Percentiles rank a stretch among this genome's conserved stretches.
phyloP scores from a whole-genome alignment of 1,140 invertebrate species.

The Hylyphantes graminicola region DNA sequence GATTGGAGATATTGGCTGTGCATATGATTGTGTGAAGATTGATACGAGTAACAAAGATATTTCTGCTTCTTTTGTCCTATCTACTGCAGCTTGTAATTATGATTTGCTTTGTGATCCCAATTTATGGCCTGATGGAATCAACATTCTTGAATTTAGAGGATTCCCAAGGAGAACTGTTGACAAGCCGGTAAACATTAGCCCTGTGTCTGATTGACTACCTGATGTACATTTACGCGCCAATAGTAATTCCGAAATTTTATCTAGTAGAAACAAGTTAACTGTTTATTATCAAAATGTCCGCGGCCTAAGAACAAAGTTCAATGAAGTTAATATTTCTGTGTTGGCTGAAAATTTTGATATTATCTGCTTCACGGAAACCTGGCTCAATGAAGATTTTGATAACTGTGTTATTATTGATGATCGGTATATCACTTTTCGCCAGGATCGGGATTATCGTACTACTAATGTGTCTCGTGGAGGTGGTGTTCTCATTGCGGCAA shows the following conservation, averaged over 20 bases:
- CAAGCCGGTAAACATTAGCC: neutral
- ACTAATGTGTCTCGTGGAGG: neutral
- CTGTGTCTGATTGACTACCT: neutral
- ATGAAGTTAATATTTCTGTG: neutral
- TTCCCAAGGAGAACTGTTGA: neutral
- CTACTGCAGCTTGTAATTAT: neutral
- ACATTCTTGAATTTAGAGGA: neutral
- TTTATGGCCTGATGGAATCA: neutral
- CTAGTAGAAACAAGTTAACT: neutral
- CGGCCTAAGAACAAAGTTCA: neutral
- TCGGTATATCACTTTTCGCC: neutral
- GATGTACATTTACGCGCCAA: neutral
- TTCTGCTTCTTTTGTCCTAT: neutral
- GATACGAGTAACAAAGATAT: neutral
- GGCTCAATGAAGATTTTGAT: neutral
- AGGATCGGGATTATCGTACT: neutral
- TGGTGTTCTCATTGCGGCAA: neutral
- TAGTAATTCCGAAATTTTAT: neutral
- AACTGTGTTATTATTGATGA: neutral
- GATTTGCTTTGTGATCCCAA: conserved; percentile 1
- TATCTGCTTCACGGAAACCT: neutral
- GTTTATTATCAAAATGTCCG: neutral
- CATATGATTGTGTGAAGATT: neutral
- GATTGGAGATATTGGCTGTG: neutral
- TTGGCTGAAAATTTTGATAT: neutral